A percentile compares a stretch with the other conserved stretches of the same genome.
These are phyloP conservation scores for Polyommatus iphigenia DNA, from an alignment of 2,888 invertebrate genomes.

Conservation along the genomic window DNA sequence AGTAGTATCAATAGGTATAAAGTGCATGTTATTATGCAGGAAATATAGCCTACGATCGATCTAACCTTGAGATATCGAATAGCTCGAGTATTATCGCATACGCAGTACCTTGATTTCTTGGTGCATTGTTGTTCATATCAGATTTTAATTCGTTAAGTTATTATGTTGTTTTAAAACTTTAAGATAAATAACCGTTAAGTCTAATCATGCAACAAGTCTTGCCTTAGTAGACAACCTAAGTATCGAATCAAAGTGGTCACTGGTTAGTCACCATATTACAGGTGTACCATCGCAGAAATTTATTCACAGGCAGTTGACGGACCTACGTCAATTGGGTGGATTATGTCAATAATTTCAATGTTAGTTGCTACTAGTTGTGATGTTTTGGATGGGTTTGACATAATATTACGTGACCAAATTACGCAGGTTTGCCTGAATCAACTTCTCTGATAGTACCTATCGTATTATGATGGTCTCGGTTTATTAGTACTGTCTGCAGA, in stretches of 20 bases:
- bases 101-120: neutral
- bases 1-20: neutral
- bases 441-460: neutral
- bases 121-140: neutral
- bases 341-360: too few relatives aligned
- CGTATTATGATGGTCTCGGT: neutral
- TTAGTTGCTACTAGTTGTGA: too few relatives aligned
- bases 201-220: neutral
- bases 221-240: neutral
- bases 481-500: conserved; percentile 30
- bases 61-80: conserved; percentile 51
- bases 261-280: neutral
- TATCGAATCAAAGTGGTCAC: too few relatives aligned
- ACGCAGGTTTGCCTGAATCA: too few relatives aligned
- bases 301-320: too few relatives aligned
- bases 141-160: neutral
- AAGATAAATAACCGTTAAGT: neutral
- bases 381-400: too few relatives aligned
- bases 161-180: neutral
- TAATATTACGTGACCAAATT: too few relatives aligned
- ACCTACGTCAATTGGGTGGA: too few relatives aligned
- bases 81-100: conserved; percentile 29
- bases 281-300: neutral
- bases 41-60: conserved; percentile 41
- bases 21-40: conserved; percentile 5